Conservation (phyloP, 2,113 vertebrate species). For the Eulemur macaco region DNA sequence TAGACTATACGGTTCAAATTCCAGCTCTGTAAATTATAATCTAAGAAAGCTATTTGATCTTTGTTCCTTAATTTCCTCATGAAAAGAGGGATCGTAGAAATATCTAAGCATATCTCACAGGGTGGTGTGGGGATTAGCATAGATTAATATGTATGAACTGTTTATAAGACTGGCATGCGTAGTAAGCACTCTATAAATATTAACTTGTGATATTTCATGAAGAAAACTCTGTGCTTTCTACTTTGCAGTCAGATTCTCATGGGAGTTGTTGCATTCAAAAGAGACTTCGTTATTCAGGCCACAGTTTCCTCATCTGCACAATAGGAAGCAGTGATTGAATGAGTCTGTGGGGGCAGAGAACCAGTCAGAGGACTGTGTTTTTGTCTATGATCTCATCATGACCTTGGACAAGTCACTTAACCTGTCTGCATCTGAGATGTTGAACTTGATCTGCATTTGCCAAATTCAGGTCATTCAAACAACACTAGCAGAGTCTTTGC, state of each 20-base stretch:
- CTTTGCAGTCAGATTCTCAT: neutral
- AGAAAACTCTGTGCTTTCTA: neutral
- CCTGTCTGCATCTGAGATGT: neutral
- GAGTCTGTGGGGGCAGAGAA: neutral
- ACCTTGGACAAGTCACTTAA: neutral
- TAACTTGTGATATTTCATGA: constrained; percentile 1
- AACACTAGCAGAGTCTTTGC: neutral
- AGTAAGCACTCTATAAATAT: constrained; percentile 25
- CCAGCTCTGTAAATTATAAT: neutral
- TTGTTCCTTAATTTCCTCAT: neutral
- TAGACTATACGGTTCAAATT: neutral
- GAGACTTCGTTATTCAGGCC: neutral
- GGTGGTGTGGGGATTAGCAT: neutral
- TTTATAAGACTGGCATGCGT: neutral
- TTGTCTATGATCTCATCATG: neutral
- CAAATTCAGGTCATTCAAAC: neutral
- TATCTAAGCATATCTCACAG: neutral
- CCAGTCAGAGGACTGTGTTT: neutral
- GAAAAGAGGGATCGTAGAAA: constrained; percentile 5
- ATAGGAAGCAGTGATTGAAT: constrained; percentile 11
- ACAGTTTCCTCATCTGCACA: constrained; percentile 30
- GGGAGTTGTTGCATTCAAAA: neutral
- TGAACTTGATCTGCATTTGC: neutral
- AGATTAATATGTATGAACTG: constrained; percentile 1
- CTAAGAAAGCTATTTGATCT: neutral